These are phyloP conservation scores for Dryoscopus gambensis DNA, from an alignment of 2,113 vertebrate species.

Conservation along the genomic window DNA sequence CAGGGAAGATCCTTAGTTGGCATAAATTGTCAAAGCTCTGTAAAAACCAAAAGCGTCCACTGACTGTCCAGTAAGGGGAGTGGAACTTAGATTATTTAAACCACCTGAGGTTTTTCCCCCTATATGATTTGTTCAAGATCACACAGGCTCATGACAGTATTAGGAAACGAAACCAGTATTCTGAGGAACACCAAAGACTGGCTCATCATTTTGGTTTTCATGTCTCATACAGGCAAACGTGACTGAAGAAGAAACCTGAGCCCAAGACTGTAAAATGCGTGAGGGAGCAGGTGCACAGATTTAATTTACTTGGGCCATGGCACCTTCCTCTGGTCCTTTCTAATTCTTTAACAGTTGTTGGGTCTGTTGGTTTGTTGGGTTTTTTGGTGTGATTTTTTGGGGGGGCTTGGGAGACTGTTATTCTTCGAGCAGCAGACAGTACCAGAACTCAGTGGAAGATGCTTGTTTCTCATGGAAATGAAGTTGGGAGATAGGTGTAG, in stretches of 20 bases:
- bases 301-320: not conserved
- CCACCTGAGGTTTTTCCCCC: not conserved
- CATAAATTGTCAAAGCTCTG: not conserved
- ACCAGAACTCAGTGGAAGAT: not conserved
- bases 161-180: not conserved
- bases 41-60: not conserved
- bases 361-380: not conserved
- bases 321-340: not conserved
- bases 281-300: not conserved
- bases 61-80: not conserved
- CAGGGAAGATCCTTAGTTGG: not conserved
- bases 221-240: not conserved
- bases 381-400: not conserved
- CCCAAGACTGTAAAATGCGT: not conserved
- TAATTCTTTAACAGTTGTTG: not conserved
- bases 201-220: not conserved
- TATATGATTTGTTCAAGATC: not conserved
- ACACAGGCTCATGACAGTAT: not conserved
- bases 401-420: accelerated
- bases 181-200: not conserved
- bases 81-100: not conserved
- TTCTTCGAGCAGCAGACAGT: not conserved
- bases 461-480: not conserved
- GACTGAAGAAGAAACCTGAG: not conserved
- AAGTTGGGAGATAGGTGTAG: not conserved